These are phyloP conservation scores for Tolypeutes matacus DNA, from an alignment of 2,797 vertebrate species.

Conservation along the genomic window DNA sequence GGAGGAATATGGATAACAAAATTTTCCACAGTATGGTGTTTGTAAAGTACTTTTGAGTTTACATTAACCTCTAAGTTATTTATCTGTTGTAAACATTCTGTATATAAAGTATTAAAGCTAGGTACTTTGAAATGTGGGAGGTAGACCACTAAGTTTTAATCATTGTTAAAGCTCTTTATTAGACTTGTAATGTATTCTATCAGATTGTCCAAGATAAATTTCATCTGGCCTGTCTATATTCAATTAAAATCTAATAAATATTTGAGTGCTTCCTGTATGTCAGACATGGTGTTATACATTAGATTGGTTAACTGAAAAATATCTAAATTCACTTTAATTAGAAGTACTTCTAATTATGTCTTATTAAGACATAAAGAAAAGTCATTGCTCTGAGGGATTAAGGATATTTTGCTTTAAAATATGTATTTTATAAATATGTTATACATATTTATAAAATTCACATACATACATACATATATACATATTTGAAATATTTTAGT, in stretches of 20 bases:
- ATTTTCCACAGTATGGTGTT: constrained; percentile 1
- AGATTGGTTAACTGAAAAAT: constrained; percentile 60
- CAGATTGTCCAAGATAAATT: constrained; percentile 36
- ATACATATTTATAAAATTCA: not conserved
- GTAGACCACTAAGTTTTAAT: not conserved
- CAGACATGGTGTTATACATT: constrained; percentile 17
- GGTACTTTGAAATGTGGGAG: not conserved
- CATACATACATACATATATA: not conserved
- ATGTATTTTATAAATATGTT: not conserved
- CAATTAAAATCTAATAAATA: constrained; percentile 53
- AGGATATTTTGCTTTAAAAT: constrained; percentile 30
- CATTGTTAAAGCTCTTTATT: constrained; percentile 18
- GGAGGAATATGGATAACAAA: not conserved
- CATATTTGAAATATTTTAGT: not conserved
- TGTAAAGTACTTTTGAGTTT: not conserved
- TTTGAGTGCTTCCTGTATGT: not conserved
- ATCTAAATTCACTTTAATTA: constrained; percentile 54
- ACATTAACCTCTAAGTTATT: constrained; percentile 6
- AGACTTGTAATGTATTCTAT: not conserved
- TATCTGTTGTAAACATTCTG: not conserved
- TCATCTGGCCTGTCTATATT: not conserved
- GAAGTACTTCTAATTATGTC: constrained; percentile 1
- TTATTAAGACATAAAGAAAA: not conserved
- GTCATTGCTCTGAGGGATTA: constrained; percentile 36
- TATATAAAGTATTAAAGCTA: constrained; percentile 18